Conservation (phyloP, 2,888 invertebrate genomes). For the Pterostichus niger region DNA sequence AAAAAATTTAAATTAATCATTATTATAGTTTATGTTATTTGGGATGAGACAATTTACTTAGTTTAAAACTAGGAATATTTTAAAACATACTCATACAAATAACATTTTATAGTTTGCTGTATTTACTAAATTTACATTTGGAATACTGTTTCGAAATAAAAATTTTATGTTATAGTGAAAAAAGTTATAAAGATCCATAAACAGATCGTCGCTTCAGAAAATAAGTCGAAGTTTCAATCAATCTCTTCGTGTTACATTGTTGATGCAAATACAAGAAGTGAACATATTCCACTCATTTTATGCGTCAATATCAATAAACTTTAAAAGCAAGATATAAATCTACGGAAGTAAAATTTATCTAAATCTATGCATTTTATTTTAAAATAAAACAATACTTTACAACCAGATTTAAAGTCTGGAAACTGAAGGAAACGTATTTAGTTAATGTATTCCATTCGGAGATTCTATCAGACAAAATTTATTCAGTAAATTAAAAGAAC, state of each 20-base stretch:
- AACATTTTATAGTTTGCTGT: no score
- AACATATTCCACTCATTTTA: constrained; percentile 35
- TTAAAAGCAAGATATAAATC: constrained; percentile 24
- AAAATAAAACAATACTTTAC: constrained; percentile 29
- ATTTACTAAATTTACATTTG: no score
- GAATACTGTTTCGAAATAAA: no score
- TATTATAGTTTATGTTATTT: no score
- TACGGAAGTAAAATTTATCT: constrained; percentile 37
- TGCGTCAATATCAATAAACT: constrained; percentile 35
- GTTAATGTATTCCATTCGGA: constrained; percentile 40
- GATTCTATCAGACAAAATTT: constrained; percentile 50
- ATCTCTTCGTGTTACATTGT: constrained; percentile 24
- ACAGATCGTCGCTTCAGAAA: no score
- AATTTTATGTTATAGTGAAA: no score
- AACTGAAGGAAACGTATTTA: constrained; percentile 36
- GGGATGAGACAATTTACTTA: no score
- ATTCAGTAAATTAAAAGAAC: constrained; percentile 61
- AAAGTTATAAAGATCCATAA: no score
- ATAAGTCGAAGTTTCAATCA: constrained; percentile 24
- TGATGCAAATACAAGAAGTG: constrained; percentile 18
- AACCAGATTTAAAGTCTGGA: constrained; percentile 24
- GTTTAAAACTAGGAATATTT: no score
- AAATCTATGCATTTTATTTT: constrained; percentile 35
- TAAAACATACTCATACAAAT: no score
- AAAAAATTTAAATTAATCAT: no score